These are phyloP conservation scores for Manis pentadactyla DNA, from an alignment of 2,797 vertebrate species.

Conservation along the genomic window DNA sequence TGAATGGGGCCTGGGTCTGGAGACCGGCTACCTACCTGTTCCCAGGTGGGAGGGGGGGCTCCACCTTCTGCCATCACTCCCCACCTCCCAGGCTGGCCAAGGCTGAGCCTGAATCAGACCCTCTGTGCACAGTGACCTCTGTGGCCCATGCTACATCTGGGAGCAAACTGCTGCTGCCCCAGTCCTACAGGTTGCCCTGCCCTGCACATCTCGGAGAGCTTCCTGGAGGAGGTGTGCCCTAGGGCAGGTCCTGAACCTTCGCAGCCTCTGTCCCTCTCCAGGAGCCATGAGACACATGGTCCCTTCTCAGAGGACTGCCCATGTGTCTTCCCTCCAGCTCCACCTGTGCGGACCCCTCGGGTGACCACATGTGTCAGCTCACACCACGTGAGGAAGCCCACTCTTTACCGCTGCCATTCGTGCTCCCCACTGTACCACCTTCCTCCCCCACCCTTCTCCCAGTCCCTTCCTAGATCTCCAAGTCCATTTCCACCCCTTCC, in stretches of 20 bases:
- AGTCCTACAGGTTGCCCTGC: no score
- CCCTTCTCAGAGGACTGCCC: neutral
- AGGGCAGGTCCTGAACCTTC: no score
- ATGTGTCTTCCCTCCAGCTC: no score
- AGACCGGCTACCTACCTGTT: neutral
- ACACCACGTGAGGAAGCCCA: neutral
- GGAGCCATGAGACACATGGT: no score
- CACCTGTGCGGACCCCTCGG: neutral
- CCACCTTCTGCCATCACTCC: neutral
- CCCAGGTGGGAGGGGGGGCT: neutral
- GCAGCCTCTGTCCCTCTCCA: neutral
- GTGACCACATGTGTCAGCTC: neutral
- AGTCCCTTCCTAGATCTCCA: no score
- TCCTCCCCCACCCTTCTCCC: neutral
- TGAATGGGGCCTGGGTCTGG: neutral
- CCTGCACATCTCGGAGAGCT: neutral
- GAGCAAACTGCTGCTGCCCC: no score
- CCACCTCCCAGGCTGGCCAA: neutral
- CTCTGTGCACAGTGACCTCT: accelerated
- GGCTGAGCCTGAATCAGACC: neutral
- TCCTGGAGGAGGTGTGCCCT: neutral
- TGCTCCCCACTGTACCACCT: neutral
- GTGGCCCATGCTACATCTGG: no score
- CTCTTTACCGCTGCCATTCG: neutral
- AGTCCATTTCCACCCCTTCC: neutral